Percentiles rank a stretch among this genome's conserved stretches.
These are phyloP conservation scores for Periophthalmus magnuspinnatus DNA, from an alignment of 2,797 vertebrate genomes.

Conservation along the genomic window DNA sequence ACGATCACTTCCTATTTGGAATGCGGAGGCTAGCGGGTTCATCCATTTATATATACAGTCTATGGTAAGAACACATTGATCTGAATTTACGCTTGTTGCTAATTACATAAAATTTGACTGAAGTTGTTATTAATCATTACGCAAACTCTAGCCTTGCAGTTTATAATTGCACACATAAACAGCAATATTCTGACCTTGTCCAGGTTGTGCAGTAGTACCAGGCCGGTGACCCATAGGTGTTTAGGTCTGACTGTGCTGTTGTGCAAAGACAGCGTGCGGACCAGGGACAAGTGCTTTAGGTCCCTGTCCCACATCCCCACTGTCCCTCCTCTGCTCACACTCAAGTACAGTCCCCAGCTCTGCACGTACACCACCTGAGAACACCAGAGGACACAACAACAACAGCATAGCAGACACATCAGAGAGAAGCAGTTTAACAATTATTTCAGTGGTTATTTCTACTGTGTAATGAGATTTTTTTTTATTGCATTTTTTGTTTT, in stretches of 20 bases:
- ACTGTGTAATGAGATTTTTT: no score
- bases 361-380: constrained; percentile 75
- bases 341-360: constrained; percentile 77
- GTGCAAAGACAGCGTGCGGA: constrained; percentile 74
- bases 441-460: no score
- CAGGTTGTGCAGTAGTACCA: constrained; percentile 79
- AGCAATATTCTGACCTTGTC: constrained; percentile 76
- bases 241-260: constrained; percentile 78
- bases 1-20: no score
- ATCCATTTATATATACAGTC: no score
- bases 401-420: constrained; percentile 9
- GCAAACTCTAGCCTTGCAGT: background rate
- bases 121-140: no score
- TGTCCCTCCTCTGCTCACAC: constrained; percentile 80
- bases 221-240: constrained; percentile 85
- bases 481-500: no score
- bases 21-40: no score
- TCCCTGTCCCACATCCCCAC: constrained; percentile 74
- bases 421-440: no score
- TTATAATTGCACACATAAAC: background rate
- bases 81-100: no score
- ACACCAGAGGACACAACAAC: constrained; percentile 26
- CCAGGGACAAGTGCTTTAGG: constrained; percentile 72
- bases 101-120: no score
- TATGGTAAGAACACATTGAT: no score